A percentile compares a stretch with the other conserved stretches of the same genome.
These are phyloP conservation scores for Nowickia ferox DNA, from an alignment of 2,888 invertebrate species.

Conservation along the genomic window DNA sequence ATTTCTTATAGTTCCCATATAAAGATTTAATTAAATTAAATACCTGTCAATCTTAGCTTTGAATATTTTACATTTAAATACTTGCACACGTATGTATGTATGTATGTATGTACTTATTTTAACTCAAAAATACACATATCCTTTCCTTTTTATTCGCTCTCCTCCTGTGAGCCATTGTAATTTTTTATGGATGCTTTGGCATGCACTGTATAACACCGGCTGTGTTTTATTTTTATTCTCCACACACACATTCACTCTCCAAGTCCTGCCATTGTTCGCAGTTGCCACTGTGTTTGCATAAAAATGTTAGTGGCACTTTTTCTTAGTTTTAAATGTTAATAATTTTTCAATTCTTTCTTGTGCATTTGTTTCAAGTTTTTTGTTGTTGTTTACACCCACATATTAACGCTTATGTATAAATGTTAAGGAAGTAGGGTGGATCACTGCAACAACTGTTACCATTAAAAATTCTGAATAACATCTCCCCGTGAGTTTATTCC, in stretches of 20 bases:
- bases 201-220: slow-evolving; percentile 45
- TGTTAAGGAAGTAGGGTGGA: background rate
- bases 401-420: background rate
- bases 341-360: slow-evolving; percentile 47
- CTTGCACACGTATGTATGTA: background rate
- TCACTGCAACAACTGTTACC: too few relatives aligned
- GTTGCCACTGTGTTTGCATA: background rate
- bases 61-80: slow-evolving; percentile 8
- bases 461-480: too few relatives aligned
- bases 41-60: slow-evolving; percentile 15
- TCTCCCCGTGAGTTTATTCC: too few relatives aligned
- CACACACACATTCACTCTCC: background rate
- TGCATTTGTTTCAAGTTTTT: slow-evolving; percentile 19
- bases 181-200: slow-evolving; percentile 23
- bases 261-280: slow-evolving; percentile 9
- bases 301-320: slow-evolving; percentile 61
- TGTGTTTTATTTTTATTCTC: slow-evolving; percentile 39
- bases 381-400: slow-evolving; percentile 5
- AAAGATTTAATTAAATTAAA: slow-evolving; percentile 18
- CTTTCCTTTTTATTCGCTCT: slow-evolving; percentile 36
- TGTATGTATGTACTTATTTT: slow-evolving; percentile 40
- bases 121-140: slow-evolving; percentile 47
- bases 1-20: too few relatives aligned
- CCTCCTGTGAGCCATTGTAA: slow-evolving; percentile 22
- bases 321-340: slow-evolving; percentile 33